Conservation (phyloP, 2,797 vertebrate genomes). For the Acanthis flammea region DNA sequence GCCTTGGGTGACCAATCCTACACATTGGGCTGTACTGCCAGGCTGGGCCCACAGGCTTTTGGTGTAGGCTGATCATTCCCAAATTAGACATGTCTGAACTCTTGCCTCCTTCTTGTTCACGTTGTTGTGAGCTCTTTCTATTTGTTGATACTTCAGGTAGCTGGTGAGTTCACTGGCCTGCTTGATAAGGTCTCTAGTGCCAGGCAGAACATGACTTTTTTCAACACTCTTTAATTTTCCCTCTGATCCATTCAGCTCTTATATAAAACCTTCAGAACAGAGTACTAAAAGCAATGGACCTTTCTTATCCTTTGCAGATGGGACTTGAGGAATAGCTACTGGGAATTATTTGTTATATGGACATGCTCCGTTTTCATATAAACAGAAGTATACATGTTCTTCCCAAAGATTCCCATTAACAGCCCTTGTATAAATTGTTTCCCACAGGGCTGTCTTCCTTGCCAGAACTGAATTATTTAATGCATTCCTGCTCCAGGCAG, state of each 20-base stretch:
- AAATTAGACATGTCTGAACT: background rate
- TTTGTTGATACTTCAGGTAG: background rate
- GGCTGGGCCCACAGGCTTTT: accelerated
- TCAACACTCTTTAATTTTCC: background rate
- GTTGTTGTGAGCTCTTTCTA: background rate
- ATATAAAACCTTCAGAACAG: background rate
- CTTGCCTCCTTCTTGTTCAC: background rate
- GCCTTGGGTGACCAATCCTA: accelerated
- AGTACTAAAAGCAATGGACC: background rate
- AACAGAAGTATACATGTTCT: background rate
- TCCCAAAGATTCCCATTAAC: background rate
- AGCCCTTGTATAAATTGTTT: background rate
- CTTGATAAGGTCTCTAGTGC: background rate
- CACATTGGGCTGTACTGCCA: background rate
- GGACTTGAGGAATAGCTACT: background rate
- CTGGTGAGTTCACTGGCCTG: background rate
- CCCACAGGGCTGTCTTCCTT: background rate
- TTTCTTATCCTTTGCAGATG: background rate
- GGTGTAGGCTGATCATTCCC: background rate
- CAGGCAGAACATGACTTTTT: background rate
- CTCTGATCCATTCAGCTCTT: background rate
- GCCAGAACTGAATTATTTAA: background rate
- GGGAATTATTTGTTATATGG: background rate
- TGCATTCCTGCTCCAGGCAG: background rate
- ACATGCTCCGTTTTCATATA: background rate